Evolutionary conservation across 2,113 vertebrate genomes (phyloP), one percentile per base, ranked within the genome.

Genomic region (Hylia prasina): DNA sequence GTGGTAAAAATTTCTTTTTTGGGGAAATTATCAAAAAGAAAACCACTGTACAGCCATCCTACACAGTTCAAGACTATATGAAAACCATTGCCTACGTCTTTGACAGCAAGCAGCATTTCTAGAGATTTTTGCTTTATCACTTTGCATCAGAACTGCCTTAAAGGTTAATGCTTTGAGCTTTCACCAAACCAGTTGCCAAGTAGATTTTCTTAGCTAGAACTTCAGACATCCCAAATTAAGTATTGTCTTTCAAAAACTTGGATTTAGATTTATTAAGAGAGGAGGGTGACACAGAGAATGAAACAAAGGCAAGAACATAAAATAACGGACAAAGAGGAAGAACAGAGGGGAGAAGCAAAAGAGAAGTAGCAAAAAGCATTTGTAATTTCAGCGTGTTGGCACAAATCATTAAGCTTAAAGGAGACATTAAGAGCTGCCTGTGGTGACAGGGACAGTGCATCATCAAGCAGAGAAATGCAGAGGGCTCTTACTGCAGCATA

Each of bases 401-500:
- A 61, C 42, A 89, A 44, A 66, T 82, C 23, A 33, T 35, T 64
- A 71, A 48, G 68, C 9, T 89, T 70, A 83, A 94, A 88, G 65
- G 35, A 94, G 40, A 69, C 18, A 63, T 15, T 76, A 71, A 33
- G 24, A 80, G 47, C 15, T 91, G 71, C 33, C 58, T 90, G 61
- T 47, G 45, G 58, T 84, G 82, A 69, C 39, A 50, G 76, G 7
- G 76, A 61, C 39, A 92, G 70, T 40, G 68, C 35, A 63, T 82
- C 68, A 76, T 96, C 69, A 90, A 84, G 87, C 72, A 94, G 76
- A 96, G 83, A 87, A 96, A 97, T 65, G 73, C 44, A 94, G 93
- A 97, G 90, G 63, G 81, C 89, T 96, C 98, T 98, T 98, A 98
- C 98, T 98, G 98, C 72, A 98, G 97, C 93, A 88, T 97, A 21